Base-by-base conservation (phyloP, 53 echinoderm and acorn worm species). In the Hippasteria phrygiana region DNA sequence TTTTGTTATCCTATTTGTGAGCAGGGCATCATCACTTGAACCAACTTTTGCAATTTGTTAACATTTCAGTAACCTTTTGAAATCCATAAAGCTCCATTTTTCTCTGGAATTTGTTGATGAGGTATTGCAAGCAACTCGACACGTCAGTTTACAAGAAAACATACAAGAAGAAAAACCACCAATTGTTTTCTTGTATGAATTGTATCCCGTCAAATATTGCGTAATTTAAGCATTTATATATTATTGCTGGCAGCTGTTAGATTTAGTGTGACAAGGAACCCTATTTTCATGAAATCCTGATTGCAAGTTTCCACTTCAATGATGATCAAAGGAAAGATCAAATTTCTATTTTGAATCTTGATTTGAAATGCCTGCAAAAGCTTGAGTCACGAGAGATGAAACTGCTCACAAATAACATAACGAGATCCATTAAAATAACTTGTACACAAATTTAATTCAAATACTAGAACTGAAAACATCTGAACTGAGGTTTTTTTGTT, bases 1-100 rank as follows among this genome's bases (percentile, higher is more conserved):
- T 59, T 38, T 55, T 78, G 78, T 78, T 78, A 18, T 78, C 34
- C 55, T 56, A 39, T 78, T 78, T 78, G 62, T 78, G 78, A 78
- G 78, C 78, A 55, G 56, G 34, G 53, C 18, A 59, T 59, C 8
- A 2, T 59, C 59, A 59, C 59, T 59, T n/a, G n/a, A n/a, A n/a
- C n/a, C n/a, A n/a, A n/a, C n/a, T n/a, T n/a, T n/a, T n/a, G n/a
- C n/a, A n/a, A n/a, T n/a, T n/a, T n/a, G n/a, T n/a, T n/a, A n/a
- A n/a, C n/a, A n/a, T n/a, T n/a, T n/a, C n/a, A n/a, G n/a, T n/a
- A n/a, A n/a, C n/a, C n/a, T n/a, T n/a, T n/a, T n/a, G n/a, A n/a
- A n/a, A n/a, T n/a, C n/a, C n/a, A n/a, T n/a, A n/a, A n/a, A n/a
- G n/a, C n/a, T n/a, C n/a, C n/a, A n/a, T n/a, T n/a, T n/a, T n/a